Base-by-base conservation (phyloP, 2,888 invertebrate species). In the Eucriotettix oculatus region DNA sequence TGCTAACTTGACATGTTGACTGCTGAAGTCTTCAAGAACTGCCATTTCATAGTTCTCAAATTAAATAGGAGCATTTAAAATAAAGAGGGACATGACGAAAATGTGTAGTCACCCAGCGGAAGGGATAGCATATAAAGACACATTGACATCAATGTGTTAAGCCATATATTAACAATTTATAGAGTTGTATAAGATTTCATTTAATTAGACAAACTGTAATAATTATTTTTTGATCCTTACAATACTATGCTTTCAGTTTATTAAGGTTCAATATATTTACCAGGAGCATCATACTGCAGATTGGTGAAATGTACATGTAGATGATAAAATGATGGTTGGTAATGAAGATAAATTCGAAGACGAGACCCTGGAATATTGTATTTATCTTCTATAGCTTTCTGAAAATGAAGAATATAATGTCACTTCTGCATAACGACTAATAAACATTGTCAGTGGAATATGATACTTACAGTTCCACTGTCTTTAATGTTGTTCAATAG, bases 241-340 rank as follows among this genome's bases (percentile, higher is more conserved):
- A 29, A 29, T 5, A 29, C 29, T 29, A 29, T 29, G 10, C 14
- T 1, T n/a, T 10, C 1, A 54, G 17, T 16, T 9, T 3, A 52
- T 12, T 16, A 52, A 54, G 12, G 12, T n/a, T 10, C 1, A 54
- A 56, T 42, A 61, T 58, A 64, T 61, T 64, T 71, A 77, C 79
- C 88, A 55, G 90, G 87, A 0, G 87, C 85, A 67, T 90, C 88
- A 75, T 85, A 85, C 55, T 81, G 79, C 3, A 96, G 71, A 61
- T 84, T 83, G 12, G 90, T 90, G 69, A 96, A 91, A 73, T 99
- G 98, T 0, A 98, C 80, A 72, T 99, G 98, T 0, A 99, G 77
- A 71, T 98, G 96, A 74, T 95, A 97, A 76, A 94, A 99, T 0
- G 95, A 91, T 0, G 98, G 98, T 69, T 94, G 96, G 74, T 98